A percentile compares a stretch with the other conserved stretches of the same genome.
Conservation (phyloP, 2,797 vertebrate genomes). For the Aphelocoma californica region DNA sequence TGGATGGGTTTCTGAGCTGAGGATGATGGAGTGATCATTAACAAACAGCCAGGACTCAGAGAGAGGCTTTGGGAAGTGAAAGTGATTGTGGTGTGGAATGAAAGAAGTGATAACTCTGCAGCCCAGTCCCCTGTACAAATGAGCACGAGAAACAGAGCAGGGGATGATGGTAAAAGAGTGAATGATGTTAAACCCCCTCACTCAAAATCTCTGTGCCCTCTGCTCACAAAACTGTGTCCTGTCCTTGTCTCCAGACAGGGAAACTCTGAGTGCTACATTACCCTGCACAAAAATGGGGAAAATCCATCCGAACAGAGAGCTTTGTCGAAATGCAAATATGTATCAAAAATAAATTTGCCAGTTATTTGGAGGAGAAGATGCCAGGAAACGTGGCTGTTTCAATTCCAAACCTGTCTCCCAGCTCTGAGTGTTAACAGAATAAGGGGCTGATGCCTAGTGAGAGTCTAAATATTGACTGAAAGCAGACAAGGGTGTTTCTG, state of each 20-base stretch:
- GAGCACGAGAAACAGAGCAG: neutral
- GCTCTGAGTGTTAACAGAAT: neutral
- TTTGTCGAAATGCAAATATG: neutral
- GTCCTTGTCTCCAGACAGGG: neutral
- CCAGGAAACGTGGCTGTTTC: neutral
- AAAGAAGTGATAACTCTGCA: neutral
- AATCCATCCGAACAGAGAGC: neutral
- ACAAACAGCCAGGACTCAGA: neutral
- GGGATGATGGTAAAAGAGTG: neutral
- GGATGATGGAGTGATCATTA: neutral
- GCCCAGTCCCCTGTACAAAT: fast-evolving
- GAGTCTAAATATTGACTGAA: neutral
- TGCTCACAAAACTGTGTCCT: fast-evolving
- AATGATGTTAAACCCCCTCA: too few relatives aligned
- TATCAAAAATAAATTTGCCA: neutral
- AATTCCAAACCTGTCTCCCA: neutral
- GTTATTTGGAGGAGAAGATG: neutral
- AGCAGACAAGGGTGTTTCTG: neutral
- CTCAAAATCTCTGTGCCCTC: fast-evolving
- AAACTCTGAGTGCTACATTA: neutral
- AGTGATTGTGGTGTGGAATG: neutral
- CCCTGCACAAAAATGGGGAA: neutral
- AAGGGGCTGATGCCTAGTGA: neutral
- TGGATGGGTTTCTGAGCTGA: neutral
- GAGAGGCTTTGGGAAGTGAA: neutral